Evolutionary conservation across 2,113 vertebrate species (phyloP).

Genomic region (Apodemus speciosus): DNA sequence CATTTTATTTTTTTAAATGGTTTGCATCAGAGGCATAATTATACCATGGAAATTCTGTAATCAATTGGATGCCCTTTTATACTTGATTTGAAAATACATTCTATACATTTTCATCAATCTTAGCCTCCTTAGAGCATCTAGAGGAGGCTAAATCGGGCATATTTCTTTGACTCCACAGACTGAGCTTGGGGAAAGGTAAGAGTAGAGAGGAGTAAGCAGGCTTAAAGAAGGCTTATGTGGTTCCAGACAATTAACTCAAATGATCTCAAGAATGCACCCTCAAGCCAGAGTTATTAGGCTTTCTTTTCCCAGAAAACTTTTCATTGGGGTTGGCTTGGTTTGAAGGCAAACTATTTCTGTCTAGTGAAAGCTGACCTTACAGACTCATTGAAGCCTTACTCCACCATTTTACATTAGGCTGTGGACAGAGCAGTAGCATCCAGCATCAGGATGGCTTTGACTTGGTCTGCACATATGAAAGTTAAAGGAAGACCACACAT

Average conservation of each 20-base stretch:
- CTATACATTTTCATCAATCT: neutral
- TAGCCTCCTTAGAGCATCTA: neutral
- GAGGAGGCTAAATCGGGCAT: neutral
- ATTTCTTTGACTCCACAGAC: neutral
- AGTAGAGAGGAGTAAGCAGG: neutral
- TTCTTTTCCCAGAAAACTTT: neutral
- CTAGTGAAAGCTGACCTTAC: neutral
- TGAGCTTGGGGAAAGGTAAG: neutral
- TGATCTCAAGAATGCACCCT: neutral
- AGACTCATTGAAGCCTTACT: neutral
- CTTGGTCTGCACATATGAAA: neutral
- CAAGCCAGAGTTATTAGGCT: neutral
- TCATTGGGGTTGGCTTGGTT: neutral
- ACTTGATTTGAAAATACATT: constrained; percentile 31
- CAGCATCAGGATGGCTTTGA: neutral
- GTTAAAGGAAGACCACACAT: neutral
- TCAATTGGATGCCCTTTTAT: neutral
- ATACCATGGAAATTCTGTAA: neutral
- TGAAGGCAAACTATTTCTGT: neutral
- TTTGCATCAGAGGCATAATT: neutral
- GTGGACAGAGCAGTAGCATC: neutral
- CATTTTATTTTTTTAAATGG: neutral
- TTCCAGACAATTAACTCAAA: neutral
- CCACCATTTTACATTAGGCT: neutral
- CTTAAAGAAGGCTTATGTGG: neutral